Conservation (phyloP, 2,797 vertebrate species). For the Pipistrellus pipistrellus region DNA sequence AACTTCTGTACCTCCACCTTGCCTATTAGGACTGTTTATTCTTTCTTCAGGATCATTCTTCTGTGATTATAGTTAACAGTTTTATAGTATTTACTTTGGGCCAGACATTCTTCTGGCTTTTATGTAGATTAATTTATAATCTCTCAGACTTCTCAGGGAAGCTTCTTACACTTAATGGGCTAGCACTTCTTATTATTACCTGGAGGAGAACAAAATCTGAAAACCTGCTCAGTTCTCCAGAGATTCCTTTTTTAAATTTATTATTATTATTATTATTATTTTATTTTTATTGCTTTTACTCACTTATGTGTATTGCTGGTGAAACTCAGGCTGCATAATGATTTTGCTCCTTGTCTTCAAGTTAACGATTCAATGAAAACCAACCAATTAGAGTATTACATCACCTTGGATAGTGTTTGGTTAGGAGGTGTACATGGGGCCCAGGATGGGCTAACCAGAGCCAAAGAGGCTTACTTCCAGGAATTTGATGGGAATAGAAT, state of each 20-base stretch:
- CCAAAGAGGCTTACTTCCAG: slow-evolving; percentile 10
- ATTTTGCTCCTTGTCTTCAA: not conserved
- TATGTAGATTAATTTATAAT: not conserved
- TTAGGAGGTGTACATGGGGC: not conserved
- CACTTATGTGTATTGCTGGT: not conserved
- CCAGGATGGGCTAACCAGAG: not conserved
- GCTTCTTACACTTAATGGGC: not conserved
- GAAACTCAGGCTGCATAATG: not conserved
- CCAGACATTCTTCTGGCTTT: slow-evolving; percentile 30
- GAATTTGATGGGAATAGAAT: not conserved
- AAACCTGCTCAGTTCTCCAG: not conserved
- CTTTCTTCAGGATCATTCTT: not conserved
- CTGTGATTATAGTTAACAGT: not conserved
- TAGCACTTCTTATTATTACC: not conserved
- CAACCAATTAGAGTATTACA: not conserved
- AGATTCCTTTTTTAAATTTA: not conserved
- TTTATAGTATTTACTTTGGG: not conserved
- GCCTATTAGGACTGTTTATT: not conserved
- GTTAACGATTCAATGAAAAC: not conserved
- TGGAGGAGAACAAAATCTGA: slow-evolving; percentile 9
- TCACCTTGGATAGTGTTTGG: not conserved
- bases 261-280: not conserved
- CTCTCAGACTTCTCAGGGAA: not conserved
- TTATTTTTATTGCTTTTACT: not conserved
- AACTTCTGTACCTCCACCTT: not conserved